These are phyloP conservation scores for Prorops nasuta DNA, from an alignment of 1,140 invertebrate genomes.

Conservation along the genomic window DNA sequence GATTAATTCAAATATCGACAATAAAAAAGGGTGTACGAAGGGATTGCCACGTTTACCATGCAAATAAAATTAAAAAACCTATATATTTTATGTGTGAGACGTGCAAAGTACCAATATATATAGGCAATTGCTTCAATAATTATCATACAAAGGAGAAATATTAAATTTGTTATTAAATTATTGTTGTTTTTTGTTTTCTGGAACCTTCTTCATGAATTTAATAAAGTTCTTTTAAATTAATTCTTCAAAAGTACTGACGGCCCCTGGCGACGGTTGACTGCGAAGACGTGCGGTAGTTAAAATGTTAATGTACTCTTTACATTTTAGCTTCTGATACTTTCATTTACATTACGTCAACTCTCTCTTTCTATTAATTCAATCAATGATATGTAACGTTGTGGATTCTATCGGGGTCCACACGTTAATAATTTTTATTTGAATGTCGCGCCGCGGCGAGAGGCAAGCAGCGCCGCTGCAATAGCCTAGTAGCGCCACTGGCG, in stretches of 20 bases:
- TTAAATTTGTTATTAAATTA: conserved; percentile 1
- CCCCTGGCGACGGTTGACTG: not conserved
- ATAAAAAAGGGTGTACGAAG: conserved; percentile 6
- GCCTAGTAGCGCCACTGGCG: too few species aligned
- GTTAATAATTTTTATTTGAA: too few species aligned
- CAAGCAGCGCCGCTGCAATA: too few species aligned
- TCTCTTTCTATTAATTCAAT: too few species aligned
- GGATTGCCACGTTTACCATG: conserved; percentile 1
- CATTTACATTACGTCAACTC: too few species aligned
- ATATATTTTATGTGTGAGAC: conserved; percentile 10
- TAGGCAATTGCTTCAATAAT: conserved; percentile 10
- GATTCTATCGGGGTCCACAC: too few species aligned
- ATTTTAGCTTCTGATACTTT: too few species aligned
- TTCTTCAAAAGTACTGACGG: conserved; percentile 7
- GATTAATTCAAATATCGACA: not conserved
- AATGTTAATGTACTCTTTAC: conserved; percentile 1
- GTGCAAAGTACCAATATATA: conserved; percentile 9
- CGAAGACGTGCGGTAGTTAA: conserved; percentile 3
- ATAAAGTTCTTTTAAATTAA: conserved; percentile 6
- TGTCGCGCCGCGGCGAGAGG: too few species aligned
- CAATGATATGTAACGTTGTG: conserved; percentile 3
- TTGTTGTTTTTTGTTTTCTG: too few species aligned
- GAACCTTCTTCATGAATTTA: not conserved
- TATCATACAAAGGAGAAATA: conserved; percentile 12
- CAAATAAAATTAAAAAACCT: conserved; percentile 7